phyloP scores from a whole-genome alignment of 2,888 invertebrate genomes.

The Sinhomidia bicolor region DNA sequence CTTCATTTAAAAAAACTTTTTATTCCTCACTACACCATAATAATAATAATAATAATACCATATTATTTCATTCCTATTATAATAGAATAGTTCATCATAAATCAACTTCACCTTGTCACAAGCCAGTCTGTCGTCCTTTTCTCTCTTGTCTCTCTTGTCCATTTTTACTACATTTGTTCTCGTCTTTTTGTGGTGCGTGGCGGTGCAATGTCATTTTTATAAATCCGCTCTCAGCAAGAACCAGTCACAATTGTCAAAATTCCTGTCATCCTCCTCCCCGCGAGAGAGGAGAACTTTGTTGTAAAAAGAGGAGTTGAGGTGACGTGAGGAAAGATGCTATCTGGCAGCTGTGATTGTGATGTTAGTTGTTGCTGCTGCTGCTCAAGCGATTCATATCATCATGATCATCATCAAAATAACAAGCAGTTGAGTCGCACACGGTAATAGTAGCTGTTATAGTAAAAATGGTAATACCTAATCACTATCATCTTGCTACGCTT shows the following conservation, averaged over 20 bases:
- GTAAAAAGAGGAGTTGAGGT: conserved; percentile 36
- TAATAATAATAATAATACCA: no score
- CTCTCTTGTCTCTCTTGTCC: not conserved
- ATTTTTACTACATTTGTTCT: conserved; percentile 24
- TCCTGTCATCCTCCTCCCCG: conserved; percentile 62
- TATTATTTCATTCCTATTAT: conserved; percentile 12
- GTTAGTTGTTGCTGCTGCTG: conserved; percentile 28
- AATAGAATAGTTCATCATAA: conserved; percentile 48
- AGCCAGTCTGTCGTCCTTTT: conserved; percentile 16
- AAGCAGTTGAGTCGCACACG: not conserved
- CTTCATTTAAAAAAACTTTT: conserved; percentile 2
- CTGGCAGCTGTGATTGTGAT: conserved; percentile 57
- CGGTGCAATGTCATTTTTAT: conserved; percentile 32
- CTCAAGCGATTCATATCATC: conserved; percentile 43
- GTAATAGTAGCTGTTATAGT: not conserved
- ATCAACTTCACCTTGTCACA: conserved; percentile 67
- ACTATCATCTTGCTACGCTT: not conserved
- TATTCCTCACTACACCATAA: not conserved
- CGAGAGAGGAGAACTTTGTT: conserved; percentile 17
- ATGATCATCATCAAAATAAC: conserved; percentile 3
- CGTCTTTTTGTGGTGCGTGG: conserved; percentile 38
- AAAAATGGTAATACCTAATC: conserved; percentile 22
- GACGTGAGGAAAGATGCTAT: conserved; percentile 58
- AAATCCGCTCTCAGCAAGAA: conserved; percentile 55
- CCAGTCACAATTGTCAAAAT: conserved; percentile 68